phyloP scores from a whole-genome alignment of 2,797 vertebrate genomes.

The Toxotes lorentzi region DNA sequence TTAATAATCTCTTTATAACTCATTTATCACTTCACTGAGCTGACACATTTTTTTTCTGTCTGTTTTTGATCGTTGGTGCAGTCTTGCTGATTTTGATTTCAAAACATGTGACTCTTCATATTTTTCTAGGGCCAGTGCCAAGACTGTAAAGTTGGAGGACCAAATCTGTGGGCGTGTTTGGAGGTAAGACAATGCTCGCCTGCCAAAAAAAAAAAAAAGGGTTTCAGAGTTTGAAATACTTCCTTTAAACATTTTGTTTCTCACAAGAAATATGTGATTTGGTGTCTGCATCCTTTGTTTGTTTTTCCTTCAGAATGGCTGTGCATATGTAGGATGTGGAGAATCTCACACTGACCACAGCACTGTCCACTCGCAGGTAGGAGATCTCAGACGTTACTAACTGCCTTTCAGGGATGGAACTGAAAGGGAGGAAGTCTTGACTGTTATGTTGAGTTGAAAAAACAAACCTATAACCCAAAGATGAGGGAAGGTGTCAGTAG shows the following conservation, averaged over 20 bases:
- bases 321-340: slow-evolving; percentile 96
- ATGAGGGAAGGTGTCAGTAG: slow-evolving; percentile 14
- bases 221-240: slow-evolving; percentile 17
- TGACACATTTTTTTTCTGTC: background rate
- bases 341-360: slow-evolving; percentile 98
- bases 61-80: background rate
- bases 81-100: background rate
- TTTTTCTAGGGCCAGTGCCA: slow-evolving; percentile 92
- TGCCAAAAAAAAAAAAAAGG: background rate
- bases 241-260: background rate
- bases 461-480: slow-evolving; percentile 21
- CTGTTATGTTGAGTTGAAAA: slow-evolving; percentile 6
- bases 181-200: slow-evolving; percentile 85
- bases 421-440: background rate
- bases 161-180: slow-evolving; percentile 98
- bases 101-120: slow-evolving; percentile 18
- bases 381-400: slow-evolving; percentile 24
- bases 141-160: slow-evolving; percentile 96
- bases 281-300: slow-evolving; percentile 17
- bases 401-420: background rate
- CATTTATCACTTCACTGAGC: background rate
- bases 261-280: background rate
- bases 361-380: slow-evolving; percentile 97
- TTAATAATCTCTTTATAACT: background rate
- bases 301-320: slow-evolving; percentile 88